Conservation (phyloP, 2,797 vertebrate species). For the Gastrophryne carolinensis region DNA sequence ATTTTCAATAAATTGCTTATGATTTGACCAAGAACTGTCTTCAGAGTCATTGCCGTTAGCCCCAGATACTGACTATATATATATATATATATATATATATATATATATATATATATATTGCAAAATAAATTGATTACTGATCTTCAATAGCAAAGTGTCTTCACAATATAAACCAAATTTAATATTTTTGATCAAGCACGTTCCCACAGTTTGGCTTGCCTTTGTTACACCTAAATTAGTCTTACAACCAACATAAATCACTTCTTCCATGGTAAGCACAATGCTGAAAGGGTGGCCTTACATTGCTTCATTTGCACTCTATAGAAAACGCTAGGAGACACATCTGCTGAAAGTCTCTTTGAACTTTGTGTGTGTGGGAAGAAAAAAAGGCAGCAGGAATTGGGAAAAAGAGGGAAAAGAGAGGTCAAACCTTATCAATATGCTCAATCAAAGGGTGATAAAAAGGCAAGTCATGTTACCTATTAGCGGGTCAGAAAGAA, state of each 20-base stretch:
- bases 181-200: not conserved
- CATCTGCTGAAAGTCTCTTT: slow-evolving; percentile 20
- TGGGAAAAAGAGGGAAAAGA: not conserved
- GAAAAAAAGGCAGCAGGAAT: slow-evolving; percentile 16
- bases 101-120: not conserved
- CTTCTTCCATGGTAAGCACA: not conserved
- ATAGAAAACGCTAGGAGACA: slow-evolving; percentile 8
- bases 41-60: no score
- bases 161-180: not conserved
- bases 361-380: slow-evolving; percentile 39
- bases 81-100: no score
- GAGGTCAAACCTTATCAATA: slow-evolving; percentile 34
- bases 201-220: not conserved
- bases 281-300: slow-evolving; percentile 23
- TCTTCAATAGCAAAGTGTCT: not conserved
- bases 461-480: not conserved
- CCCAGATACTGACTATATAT: no score
- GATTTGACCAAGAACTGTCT: no score
- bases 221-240: not conserved
- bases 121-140: not conserved
- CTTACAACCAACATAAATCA: slow-evolving; percentile 1
- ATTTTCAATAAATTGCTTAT: no score
- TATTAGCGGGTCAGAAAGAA: not conserved
- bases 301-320: slow-evolving; percentile 24
- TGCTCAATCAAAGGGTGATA: not conserved